Evolutionary conservation across 2,797 vertebrate species (phyloP), one percentile per base, ranked within the genome.

Genomic region (Brachyrhaphis roseni): DNA sequence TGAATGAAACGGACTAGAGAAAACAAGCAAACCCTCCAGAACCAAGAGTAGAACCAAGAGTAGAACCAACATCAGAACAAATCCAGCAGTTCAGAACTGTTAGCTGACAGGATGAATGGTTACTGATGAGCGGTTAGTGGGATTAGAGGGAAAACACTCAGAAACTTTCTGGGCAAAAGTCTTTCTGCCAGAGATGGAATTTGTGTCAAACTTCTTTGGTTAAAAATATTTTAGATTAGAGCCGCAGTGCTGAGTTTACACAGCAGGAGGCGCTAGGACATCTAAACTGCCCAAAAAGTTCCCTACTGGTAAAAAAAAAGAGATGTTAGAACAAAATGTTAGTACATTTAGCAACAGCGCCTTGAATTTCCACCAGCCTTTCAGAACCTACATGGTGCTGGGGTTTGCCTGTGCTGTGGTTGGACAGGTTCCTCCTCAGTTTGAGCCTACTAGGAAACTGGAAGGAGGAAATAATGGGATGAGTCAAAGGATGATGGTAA

Each of bases 381-480:
- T 88, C 75, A 87, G 72, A 79, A 95, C 94, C 85, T 94, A 95
- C 94, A 31, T 93, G 92, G 36, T 74, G 78, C 66, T 82, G 87
- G 20, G 87, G 85, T 57, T 91, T 87, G 74, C 84, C 89, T 85
- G 93, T 72, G 90, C 91, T 95, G 36, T 81, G 88, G 89, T 90
- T 86, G 85, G 95, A 96, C 84, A 94, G 91, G 79, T 94, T 95
- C 91, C 95, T 95, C 91, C 81, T 93, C 81, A 89, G 91, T 70
- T 47, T 89, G 72, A 71, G 47, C 77, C 82, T 88, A 77, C 91
- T 84, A 84, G 87, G 81, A 59, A 86, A 77, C 95, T 96, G 91
- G 15, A 84, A 75, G 57, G 81, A 86, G 83, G 86, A n/a, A 59
- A 43, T 57, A 57, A 72, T 15, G 18, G 43, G 39, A 46, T 74